phyloP scores from a whole-genome alignment of 30 jellyfish, hydroid and myxozoan species.

The Turritopsis rubra region DNA sequence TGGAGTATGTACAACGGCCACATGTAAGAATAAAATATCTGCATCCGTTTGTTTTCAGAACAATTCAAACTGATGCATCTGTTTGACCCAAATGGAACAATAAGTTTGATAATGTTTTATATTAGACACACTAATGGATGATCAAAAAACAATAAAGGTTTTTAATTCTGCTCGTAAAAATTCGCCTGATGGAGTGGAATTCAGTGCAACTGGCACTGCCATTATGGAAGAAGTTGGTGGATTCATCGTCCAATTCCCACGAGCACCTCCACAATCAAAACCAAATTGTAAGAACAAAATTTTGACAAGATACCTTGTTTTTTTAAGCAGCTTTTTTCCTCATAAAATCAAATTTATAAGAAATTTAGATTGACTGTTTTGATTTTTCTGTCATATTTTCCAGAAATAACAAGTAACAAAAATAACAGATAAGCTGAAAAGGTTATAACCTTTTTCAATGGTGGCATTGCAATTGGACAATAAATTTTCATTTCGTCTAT shows the following conservation, averaged over 20 bases:
- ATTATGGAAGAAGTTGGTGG: background rate
- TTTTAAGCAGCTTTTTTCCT: background rate
- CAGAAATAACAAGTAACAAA: too few relatives aligned
- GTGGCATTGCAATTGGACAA: too few relatives aligned
- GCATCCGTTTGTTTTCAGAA: too few relatives aligned
- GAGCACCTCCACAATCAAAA: background rate
- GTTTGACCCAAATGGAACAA: too few relatives aligned
- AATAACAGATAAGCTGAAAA: too few relatives aligned
- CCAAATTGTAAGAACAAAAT: background rate
- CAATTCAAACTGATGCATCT: too few relatives aligned
- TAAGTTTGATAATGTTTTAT: too few relatives aligned
- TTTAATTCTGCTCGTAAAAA: background rate
- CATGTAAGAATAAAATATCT: conserved; percentile 9
- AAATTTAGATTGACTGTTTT: too few relatives aligned
- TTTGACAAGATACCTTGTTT: too few relatives aligned
- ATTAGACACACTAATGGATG: background rate
- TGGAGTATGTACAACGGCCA: conserved; percentile 19
- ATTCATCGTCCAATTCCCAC: background rate
- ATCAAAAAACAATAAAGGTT: background rate
- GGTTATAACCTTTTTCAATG: too few relatives aligned
- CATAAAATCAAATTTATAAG: background rate
- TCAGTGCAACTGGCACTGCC: background rate
- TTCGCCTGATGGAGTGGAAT: background rate
- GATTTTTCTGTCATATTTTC: too few relatives aligned
- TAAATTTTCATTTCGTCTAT: too few relatives aligned